Conservation (phyloP, 2,888 invertebrate genomes). For the Polymixis flavicincta region DNA sequence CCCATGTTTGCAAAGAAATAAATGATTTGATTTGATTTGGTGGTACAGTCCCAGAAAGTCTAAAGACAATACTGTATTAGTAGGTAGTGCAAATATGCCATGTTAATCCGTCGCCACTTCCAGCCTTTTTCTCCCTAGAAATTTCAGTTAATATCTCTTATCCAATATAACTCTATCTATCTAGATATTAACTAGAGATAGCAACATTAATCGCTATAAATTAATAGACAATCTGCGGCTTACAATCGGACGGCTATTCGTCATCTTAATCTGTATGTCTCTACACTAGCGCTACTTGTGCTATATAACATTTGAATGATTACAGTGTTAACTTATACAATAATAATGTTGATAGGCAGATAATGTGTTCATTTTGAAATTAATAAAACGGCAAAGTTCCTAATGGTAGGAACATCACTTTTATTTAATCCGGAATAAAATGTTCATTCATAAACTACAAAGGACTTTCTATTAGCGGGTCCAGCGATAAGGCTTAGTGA, state of each 20-base stretch:
- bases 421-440: too few species aligned
- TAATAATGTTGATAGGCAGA: conserved; percentile 1
- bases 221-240: conserved; percentile 57
- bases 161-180: conserved; percentile 20
- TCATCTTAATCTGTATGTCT: conserved; percentile 51
- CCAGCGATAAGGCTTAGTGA: neutral
- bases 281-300: conserved; percentile 7
- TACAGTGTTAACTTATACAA: conserved; percentile 28
- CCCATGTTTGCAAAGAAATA: too few species aligned
- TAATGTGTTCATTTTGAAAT: neutral
- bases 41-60: neutral
- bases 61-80: neutral
- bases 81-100: neutral
- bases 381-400: neutral
- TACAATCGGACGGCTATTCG: conserved; percentile 54
- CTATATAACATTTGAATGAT: conserved; percentile 29
- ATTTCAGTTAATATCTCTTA: conserved; percentile 22
- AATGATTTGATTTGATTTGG: too few species aligned
- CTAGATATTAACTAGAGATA: conserved; percentile 35
- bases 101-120: conserved; percentile 11
- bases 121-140: conserved; percentile 12
- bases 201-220: conserved; percentile 45
- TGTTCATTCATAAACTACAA: too few species aligned
- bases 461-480: too few species aligned
- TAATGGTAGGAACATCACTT: neutral